Percentiles rank a stretch among this genome's conserved stretches.
These are phyloP conservation scores for Garrulus glandarius DNA, from an alignment of 2,797 vertebrate genomes.

Conservation along the genomic window DNA sequence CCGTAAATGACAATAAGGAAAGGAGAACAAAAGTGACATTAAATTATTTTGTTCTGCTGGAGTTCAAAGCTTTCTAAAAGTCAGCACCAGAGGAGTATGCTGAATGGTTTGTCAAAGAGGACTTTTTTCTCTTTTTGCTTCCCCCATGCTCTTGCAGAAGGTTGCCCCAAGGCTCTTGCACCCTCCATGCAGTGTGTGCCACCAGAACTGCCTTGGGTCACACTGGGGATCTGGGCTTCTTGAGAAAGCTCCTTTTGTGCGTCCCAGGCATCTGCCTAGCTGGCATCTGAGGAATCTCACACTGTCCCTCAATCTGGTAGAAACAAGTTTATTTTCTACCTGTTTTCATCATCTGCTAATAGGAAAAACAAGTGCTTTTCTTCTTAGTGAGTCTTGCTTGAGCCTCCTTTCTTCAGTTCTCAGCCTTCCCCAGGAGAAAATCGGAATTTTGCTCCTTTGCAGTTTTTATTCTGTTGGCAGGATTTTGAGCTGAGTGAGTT, in stretches of 20 bases:
- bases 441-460: not conserved
- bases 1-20: not conserved
- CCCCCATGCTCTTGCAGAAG: fast-evolving
- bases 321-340: not conserved
- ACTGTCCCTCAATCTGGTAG: not conserved
- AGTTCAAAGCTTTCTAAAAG: not conserved
- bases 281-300: not conserved
- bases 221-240: not conserved
- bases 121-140: no score
- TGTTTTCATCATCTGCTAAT: not conserved
- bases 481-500: not conserved
- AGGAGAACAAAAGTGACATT: not conserved
- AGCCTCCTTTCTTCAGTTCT: not conserved
- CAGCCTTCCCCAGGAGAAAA: not conserved
- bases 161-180: not conserved
- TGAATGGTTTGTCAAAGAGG: not conserved
- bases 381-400: not conserved
- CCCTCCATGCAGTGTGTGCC: not conserved
- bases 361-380: not conserved
- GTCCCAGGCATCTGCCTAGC: not conserved
- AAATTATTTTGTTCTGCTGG: not conserved
- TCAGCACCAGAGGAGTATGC: not conserved
- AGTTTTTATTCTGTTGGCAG: not conserved
- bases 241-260: not conserved
- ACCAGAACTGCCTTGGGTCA: not conserved